A percentile compares a stretch with the other conserved stretches of the same genome.
Evolutionary conservation across 2,797 vertebrate genomes (phyloP).

Genomic region (Tragelaphus eurycerus): DNA sequence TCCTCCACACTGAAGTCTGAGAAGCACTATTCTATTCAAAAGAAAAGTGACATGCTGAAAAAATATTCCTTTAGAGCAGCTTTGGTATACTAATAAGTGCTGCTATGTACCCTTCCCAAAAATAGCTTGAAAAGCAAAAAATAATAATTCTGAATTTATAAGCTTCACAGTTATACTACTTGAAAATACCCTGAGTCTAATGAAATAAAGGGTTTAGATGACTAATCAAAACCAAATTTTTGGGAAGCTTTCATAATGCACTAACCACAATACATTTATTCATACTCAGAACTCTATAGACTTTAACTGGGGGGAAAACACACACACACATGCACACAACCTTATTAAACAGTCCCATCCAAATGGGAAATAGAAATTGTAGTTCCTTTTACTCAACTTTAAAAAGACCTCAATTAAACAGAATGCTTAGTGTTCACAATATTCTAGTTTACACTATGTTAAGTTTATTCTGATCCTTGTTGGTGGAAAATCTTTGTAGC

Average conservation of each 20-base stretch:
- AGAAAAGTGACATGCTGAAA: neutral
- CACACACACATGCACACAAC: neutral
- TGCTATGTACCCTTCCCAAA: neutral
- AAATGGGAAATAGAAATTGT: neutral
- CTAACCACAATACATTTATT: neutral
- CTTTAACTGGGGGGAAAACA: neutral
- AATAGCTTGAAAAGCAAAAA: neutral
- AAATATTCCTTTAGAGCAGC: neutral
- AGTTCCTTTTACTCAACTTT: neutral
- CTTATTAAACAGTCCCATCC: neutral
- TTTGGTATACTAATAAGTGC: neutral
- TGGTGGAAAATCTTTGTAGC: neutral
- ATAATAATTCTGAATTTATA: neutral
- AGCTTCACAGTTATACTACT: neutral
- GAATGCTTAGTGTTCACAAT: neutral
- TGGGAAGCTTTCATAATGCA: neutral
- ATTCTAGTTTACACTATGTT: neutral
- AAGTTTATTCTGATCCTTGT: neutral
- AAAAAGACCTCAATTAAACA: neutral
- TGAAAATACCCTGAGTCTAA: conserved; percentile 12
- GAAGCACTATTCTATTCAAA: neutral
- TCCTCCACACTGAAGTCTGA: neutral
- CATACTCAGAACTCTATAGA: conserved; percentile 1
- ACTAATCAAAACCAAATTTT: neutral
- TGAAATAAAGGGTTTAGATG: neutral